These are phyloP conservation scores for Perccottus glenii DNA, from an alignment of 2,113 vertebrate genomes.

Conservation along the genomic window DNA sequence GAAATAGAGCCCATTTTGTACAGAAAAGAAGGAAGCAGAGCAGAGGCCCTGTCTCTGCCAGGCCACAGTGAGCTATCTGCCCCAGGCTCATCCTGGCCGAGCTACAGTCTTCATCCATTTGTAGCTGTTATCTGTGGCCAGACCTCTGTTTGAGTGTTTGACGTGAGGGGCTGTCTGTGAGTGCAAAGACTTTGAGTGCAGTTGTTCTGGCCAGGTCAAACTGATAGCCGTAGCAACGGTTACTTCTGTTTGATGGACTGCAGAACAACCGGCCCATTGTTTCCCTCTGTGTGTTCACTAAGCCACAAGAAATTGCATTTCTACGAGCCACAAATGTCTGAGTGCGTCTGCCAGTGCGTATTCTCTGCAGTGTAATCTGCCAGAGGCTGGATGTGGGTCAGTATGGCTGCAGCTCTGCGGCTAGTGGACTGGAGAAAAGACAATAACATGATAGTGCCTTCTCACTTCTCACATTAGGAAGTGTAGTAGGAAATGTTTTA, in stretches of 20 bases:
- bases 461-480: conserved; percentile 14
- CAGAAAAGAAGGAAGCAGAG: neutral
- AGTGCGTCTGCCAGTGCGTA: conserved; percentile 3
- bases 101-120: conserved; percentile 44
- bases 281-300: conserved; percentile 23
- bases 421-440: neutral
- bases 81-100: conserved; percentile 34
- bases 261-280: conserved; percentile 60
- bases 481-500: neutral
- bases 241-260: conserved; percentile 52
- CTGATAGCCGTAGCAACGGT: conserved; percentile 60
- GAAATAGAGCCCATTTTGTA: neutral
- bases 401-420: conserved; percentile 35
- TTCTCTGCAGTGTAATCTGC: conserved; percentile 58
- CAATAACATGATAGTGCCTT: conserved; percentile 24
- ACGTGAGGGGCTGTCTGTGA: conserved; percentile 26
- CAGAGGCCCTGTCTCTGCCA: neutral
- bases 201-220: conserved; percentile 45
- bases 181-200: conserved; percentile 38
- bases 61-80: conserved; percentile 34
- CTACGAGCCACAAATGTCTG: conserved; percentile 37
- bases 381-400: conserved; percentile 66
- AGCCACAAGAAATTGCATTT: conserved; percentile 59
- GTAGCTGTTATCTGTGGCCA: conserved; percentile 51
- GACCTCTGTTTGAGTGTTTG: conserved; percentile 11